phyloP scores from a whole-genome alignment of 2,113 vertebrate genomes.

The Rhombomys opimus region DNA sequence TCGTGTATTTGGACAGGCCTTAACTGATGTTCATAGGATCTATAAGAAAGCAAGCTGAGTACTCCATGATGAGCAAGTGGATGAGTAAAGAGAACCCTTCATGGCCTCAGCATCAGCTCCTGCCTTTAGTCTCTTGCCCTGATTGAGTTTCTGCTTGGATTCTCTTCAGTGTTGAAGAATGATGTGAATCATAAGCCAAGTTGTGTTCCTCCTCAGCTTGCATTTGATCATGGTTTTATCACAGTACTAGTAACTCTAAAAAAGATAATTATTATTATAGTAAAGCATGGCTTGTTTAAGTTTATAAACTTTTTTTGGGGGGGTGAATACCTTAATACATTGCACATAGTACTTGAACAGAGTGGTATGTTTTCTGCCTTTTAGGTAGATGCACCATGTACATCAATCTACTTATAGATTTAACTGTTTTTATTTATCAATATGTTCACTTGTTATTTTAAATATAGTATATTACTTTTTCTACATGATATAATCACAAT shows the following conservation, averaged over 20 bases:
- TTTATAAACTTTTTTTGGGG: neutral
- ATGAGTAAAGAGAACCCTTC: neutral
- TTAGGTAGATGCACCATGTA: neutral
- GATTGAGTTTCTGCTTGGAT: neutral
- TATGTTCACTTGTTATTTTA: neutral
- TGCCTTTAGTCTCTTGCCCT: neutral
- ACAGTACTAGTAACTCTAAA: neutral
- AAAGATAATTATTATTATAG: neutral
- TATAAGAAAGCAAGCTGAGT: neutral
- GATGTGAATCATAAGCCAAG: neutral
- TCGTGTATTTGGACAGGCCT: neutral
- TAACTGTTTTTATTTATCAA: neutral
- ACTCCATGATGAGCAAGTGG: neutral
- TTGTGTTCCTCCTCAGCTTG: neutral
- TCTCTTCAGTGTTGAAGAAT: neutral
- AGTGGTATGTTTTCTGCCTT: neutral
- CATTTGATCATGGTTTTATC: neutral
- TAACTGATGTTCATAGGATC: neutral
- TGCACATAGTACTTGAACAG: neutral
- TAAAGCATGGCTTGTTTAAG: neutral
- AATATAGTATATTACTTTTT: neutral
- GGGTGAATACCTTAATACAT: neutral
- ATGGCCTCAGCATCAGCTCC: neutral
- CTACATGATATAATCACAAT: neutral
- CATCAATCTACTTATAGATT: neutral